Evolutionary conservation across 30 jellyfish, hydroid and myxozoan species (phyloP).

Genomic region (Pseudorhiza aurosa): DNA sequence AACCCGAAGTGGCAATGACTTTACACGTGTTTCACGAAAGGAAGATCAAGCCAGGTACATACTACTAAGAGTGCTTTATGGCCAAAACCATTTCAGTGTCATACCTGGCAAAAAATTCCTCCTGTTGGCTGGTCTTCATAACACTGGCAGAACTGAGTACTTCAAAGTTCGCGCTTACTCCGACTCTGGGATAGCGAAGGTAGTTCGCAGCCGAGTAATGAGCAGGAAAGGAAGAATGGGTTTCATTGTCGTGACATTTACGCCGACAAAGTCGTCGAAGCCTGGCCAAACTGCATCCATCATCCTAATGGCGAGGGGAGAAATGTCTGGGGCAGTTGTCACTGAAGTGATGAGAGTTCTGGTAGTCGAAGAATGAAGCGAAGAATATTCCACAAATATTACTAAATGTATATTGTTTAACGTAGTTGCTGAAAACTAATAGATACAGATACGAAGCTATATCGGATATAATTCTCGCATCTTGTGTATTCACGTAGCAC

Average conservation of each 20-base stretch:
- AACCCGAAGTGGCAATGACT: slow-evolving; percentile 49
- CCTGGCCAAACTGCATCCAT: slow-evolving; percentile 35
- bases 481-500: no score
- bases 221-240: slow-evolving; percentile 67
- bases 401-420: neutral
- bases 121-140: slow-evolving; percentile 52
- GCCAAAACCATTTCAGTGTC: slow-evolving; percentile 61
- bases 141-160: slow-evolving; percentile 47
- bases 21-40: slow-evolving; percentile 51
- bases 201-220: slow-evolving; percentile 33
- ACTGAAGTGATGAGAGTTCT: slow-evolving; percentile 41
- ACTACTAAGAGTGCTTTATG: slow-evolving; percentile 42
- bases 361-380: neutral
- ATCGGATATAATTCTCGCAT: no score
- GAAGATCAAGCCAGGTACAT: slow-evolving; percentile 51
- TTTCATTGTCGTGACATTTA: slow-evolving; percentile 30
- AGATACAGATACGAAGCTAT: neutral
- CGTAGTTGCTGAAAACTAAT: neutral
- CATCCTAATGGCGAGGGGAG: slow-evolving; percentile 33
- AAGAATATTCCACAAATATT: neutral
- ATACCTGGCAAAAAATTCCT: slow-evolving; percentile 41
- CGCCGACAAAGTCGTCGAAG: slow-evolving; percentile 1
- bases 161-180: slow-evolving; percentile 47
- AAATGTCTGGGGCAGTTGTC: slow-evolving; percentile 15
- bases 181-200: slow-evolving; percentile 29